Base-by-base conservation (phyloP, 2,888 invertebrate genomes). In the Tanypteryx hageni region DNA sequence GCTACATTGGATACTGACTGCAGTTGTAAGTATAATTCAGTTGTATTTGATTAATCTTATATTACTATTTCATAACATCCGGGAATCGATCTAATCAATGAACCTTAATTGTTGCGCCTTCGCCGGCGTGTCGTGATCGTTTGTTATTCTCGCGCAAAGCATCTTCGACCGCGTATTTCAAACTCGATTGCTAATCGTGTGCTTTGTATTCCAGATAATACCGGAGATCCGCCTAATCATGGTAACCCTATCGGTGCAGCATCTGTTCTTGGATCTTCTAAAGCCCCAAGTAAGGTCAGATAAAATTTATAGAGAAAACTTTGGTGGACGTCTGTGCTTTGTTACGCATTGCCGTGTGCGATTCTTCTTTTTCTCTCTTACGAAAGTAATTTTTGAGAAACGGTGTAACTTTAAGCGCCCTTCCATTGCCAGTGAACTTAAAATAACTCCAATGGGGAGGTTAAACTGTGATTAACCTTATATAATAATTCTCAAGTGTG, bases 1-100 rank as follows among this genome's bases (percentile, higher is more conserved):
- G 89, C 64, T 44, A n/a, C 64, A 11, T 89, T 89, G 56, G 64
- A 64, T 89, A n/a, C 64, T 64, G 89, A 89, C n/a, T 44, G 64
- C 8, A 61, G 64, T 68, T 64, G 89, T 89, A 89, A 89, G 89
- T 89, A 16, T 86, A 13, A 8, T 10, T n/a, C 9, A n/a, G 18
- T 22, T 76, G 8, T 76, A 13, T 76, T 4, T 76, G 4, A 27
- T 27, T 27, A 76, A n/a, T 9, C 22, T 13, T 22, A 13, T 76
- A 76, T 27, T 68, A 3, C n/a, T n/a, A n/a, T n/a, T n/a, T n/a
- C n/a, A n/a, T n/a, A n/a, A n/a, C n/a, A n/a, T n/a, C n/a, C n/a
- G n/a, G n/a, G n/a, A n/a, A n/a, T n/a, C n/a, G n/a, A n/a, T n/a
- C n/a, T n/a, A n/a, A n/a, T n/a, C n/a, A n/a, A n/a, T n/a, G n/a